Evolutionary conservation across 1,140 invertebrate genomes (phyloP), one percentile per base, ranked within the genome.

Genomic region (Nasonia vitripennis): DNA sequence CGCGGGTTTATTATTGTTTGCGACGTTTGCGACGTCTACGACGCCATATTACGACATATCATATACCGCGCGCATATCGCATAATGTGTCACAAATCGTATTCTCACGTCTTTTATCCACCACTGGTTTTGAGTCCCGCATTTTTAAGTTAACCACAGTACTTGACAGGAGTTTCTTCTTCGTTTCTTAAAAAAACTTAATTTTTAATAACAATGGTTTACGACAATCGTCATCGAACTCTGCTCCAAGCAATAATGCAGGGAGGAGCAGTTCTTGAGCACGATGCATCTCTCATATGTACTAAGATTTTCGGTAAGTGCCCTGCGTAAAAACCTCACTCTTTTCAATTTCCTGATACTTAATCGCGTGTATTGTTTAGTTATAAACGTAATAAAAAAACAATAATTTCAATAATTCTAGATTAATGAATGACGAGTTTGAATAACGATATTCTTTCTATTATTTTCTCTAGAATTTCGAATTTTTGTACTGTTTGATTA

Each of bases 221-320:
- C 77, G 84, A 81, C 4, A 67, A 89, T 41, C 84, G 84, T 23
- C 87, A 90, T 82, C 75, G 86, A 74, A 83, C 55, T 14, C 87
- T 91, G 48, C 79, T 91, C 20, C 90, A 91, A 88, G 81, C 86
- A 1, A 41, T 91, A n/a, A 87, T 89, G 31, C 86, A 89, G 23
- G 77, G 85, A 27, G 90, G 89, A 14, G 67, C 84, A 1, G 45
- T 91, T 14, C 70, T 85, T 9, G 87, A 89, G 11, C 51, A 87
- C n/a, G 88, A 89, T 14, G 81, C 87, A 34, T 77, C 75, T 71
- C 85, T 82, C 78, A 78, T 87, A 12, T 67, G 79, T 78, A 75
- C 84, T 1, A 87, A 88, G 84, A 86, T 90, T 81, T 90, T 91
- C 83, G 81, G 90, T 90, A 86, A 88, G 88, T 73, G 81, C 75